A percentile compares a stretch with the other conserved stretches of the same genome.
Evolutionary conservation across 1,140 invertebrate genomes (phyloP).

Genomic region (Pseudachorutes palmiensis): DNA sequence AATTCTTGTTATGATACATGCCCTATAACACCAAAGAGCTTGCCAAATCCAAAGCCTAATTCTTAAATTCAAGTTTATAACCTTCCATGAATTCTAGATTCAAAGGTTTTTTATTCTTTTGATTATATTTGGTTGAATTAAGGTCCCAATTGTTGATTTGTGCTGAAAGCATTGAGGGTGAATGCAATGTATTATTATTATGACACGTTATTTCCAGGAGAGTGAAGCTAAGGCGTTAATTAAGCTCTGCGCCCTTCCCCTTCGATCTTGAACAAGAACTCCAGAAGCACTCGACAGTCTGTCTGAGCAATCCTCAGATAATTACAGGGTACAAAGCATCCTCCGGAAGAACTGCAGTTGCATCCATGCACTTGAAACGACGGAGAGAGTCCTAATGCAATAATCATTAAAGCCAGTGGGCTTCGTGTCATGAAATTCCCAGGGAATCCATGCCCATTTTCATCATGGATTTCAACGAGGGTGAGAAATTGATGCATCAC

Average conservation of each 20-base stretch:
- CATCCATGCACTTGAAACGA: background rate
- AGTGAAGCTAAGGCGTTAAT: background rate
- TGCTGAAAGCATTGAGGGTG: background rate
- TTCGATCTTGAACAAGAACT: background rate
- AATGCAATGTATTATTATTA: background rate
- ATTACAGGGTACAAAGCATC: background rate
- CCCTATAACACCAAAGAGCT: no score
- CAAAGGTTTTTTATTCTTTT: no score
- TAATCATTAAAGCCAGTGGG: background rate
- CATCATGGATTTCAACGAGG: background rate
- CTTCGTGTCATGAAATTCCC: no score
- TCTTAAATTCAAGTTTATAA: no score
- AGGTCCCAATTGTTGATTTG: background rate
- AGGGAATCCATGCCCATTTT: background rate
- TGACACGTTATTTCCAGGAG: constrained; percentile 1
- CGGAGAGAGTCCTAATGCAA: background rate
- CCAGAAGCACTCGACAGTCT: background rate
- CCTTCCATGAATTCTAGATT: no score
- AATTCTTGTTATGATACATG: no score
- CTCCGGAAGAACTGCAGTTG: background rate
- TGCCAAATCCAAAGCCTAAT: no score
- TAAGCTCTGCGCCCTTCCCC: background rate
- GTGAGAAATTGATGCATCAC: background rate
- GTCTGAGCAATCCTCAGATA: background rate
- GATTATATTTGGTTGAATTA: background rate